These are phyloP conservation scores for Prochilodus magdalenae DNA, from an alignment of 2,113 vertebrate genomes.

Conservation along the genomic window DNA sequence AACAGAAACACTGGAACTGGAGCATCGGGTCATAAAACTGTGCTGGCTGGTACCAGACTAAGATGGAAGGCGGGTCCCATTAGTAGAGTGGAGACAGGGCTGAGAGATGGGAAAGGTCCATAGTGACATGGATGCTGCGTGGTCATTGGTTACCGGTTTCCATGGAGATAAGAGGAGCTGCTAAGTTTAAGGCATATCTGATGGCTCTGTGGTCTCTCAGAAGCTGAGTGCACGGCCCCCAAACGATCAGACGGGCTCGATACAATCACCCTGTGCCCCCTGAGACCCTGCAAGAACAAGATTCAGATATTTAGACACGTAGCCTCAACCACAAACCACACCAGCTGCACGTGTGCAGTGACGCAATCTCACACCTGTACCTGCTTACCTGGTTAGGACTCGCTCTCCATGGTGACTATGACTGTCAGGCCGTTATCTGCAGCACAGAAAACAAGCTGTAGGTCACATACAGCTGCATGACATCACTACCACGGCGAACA, in stretches of 20 bases:
- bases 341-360: no score
- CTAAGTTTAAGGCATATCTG: slow-evolving; percentile 36
- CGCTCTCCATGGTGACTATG: slow-evolving; percentile 88
- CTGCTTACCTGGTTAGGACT: slow-evolving; percentile 82
- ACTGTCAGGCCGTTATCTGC: slow-evolving; percentile 87
- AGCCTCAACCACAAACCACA: background rate
- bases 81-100: slow-evolving; percentile 20
- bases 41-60: background rate
- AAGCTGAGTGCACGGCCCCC: background rate
- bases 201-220: slow-evolving; percentile 2
- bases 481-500: no score
- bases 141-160: slow-evolving; percentile 46
- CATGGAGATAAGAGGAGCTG: slow-evolving; percentile 20
- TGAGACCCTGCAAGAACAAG: background rate
- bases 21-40: slow-evolving; percentile 27
- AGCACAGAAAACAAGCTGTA: slow-evolving; percentile 51
- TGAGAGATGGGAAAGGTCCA: slow-evolving; percentile 11
- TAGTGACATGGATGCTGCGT: slow-evolving; percentile 52
- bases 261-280: background rate
- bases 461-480: background rate
- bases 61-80: slow-evolving; percentile 45
- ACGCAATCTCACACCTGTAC: background rate
- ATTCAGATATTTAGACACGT: background rate
- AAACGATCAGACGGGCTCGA: background rate
- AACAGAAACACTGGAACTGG: no score